phyloP scores from a whole-genome alignment of 2,113 vertebrate species.

The Pedetes capensis region DNA sequence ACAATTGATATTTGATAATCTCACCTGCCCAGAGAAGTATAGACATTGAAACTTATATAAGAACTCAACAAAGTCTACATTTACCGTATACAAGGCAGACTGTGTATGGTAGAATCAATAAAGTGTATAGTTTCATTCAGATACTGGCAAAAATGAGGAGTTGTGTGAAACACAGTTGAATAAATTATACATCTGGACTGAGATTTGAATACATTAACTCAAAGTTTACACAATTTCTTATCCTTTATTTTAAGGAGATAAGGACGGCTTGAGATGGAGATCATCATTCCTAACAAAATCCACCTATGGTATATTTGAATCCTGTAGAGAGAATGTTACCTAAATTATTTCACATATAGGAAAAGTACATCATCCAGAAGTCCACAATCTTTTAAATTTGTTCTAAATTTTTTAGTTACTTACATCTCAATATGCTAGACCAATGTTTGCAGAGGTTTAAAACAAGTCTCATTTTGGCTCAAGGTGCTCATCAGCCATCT shows the following conservation, averaged over 20 bases:
- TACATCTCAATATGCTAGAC: slow-evolving; percentile 25
- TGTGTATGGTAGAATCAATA: not conserved
- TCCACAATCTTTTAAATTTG: not conserved
- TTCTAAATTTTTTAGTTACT: not conserved
- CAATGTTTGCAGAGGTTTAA: not conserved
- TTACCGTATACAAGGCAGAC: not conserved
- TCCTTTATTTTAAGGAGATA: not conserved
- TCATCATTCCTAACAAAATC: not conserved
- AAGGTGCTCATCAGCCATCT: slow-evolving; percentile 82
- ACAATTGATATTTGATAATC: not conserved
- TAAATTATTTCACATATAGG: slow-evolving; percentile 50
- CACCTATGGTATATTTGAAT: not conserved
- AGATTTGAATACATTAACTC: not conserved
- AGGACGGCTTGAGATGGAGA: not conserved
- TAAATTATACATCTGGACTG: not conserved
- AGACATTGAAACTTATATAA: not conserved
- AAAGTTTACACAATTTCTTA: slow-evolving; percentile 30
- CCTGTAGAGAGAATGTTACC: not conserved
- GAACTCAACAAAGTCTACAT: not conserved
- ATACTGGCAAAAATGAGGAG: not conserved
- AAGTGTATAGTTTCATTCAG: slow-evolving; percentile 15
- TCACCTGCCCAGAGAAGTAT: not conserved
- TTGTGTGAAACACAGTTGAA: not conserved
- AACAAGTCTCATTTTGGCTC: slow-evolving; percentile 73
- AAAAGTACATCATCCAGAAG: slow-evolving; percentile 36